phyloP scores from a whole-genome alignment of 2,113 vertebrate genomes.

The Ammodytes marinus region DNA sequence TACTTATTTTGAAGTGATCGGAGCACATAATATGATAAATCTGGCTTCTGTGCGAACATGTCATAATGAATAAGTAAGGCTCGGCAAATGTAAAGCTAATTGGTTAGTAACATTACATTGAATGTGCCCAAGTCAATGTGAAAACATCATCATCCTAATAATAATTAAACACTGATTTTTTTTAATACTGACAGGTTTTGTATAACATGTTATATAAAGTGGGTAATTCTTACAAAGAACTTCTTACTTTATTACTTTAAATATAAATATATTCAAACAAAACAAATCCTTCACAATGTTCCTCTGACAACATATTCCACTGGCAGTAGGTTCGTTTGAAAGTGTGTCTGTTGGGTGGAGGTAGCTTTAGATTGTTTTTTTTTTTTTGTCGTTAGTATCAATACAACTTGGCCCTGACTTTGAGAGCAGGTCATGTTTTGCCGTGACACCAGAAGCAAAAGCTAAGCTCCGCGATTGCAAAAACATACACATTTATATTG shows the following conservation, averaged over 20 bases:
- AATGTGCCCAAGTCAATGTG: background rate
- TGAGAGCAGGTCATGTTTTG: constrained; percentile 6
- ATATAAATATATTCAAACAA: background rate
- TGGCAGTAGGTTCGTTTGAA: background rate
- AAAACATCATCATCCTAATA: background rate
- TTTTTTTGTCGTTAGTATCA: constrained; percentile 7
- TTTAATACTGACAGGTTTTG: constrained; percentile 7
- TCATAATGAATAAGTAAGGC: background rate
- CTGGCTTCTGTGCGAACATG: background rate
- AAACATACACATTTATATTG: background rate
- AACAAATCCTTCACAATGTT: background rate
- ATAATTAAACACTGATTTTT: background rate
- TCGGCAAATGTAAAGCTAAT: background rate
- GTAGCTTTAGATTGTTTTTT: constrained; percentile 26
- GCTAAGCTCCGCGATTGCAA: background rate
- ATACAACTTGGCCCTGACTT: background rate
- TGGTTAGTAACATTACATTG: background rate
- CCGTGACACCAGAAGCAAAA: constrained; percentile 9
- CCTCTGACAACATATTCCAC: background rate
- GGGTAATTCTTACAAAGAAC: background rate
- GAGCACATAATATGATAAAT: background rate
- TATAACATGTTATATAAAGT: too few relatives aligned
- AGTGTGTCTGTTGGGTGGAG: constrained; percentile 17
- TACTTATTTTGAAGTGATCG: background rate
- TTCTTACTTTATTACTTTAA: background rate